Percentiles rank a stretch among this genome's conserved stretches.
These are phyloP conservation scores for Chloropsis hardwickii DNA, from an alignment of 2,113 vertebrate species.

Conservation along the genomic window DNA sequence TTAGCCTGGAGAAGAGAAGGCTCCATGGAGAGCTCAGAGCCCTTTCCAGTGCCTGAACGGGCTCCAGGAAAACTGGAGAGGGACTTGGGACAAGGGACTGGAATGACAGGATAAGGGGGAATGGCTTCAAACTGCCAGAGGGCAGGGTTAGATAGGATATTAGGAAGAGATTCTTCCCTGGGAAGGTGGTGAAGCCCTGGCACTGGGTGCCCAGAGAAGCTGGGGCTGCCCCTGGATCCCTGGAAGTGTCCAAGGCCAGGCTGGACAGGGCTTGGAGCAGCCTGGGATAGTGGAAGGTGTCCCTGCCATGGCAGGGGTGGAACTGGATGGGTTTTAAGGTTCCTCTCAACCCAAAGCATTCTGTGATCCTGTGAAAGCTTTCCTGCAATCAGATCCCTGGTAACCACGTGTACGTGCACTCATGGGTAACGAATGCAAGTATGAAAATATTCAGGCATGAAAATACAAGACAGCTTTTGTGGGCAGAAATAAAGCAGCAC, in stretches of 20 bases:
- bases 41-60: neutral
- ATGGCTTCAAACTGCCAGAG: accelerated
- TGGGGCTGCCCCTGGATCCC: neutral
- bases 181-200: accelerated
- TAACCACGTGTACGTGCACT: neutral
- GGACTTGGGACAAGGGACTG: too few relatives aligned
- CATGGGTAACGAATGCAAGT: neutral
- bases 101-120: neutral
- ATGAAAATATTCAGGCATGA: neutral
- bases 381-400: neutral
- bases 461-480: neutral
- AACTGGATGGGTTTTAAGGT: neutral
- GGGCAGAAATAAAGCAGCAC: neutral
- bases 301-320: neutral
- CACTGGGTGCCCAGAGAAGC: neutral
- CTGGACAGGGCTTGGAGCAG: accelerated
- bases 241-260: neutral
- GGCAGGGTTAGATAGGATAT: too few relatives aligned
- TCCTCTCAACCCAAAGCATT: neutral
- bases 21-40: neutral
- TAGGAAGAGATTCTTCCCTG: neutral
- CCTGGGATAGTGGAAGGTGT: neutral
- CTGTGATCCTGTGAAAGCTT: neutral
- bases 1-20: neutral
- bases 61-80: neutral